Evolutionary conservation across 2,888 invertebrate genomes (phyloP).

Genomic region (Chydorus sphaericus): DNA sequence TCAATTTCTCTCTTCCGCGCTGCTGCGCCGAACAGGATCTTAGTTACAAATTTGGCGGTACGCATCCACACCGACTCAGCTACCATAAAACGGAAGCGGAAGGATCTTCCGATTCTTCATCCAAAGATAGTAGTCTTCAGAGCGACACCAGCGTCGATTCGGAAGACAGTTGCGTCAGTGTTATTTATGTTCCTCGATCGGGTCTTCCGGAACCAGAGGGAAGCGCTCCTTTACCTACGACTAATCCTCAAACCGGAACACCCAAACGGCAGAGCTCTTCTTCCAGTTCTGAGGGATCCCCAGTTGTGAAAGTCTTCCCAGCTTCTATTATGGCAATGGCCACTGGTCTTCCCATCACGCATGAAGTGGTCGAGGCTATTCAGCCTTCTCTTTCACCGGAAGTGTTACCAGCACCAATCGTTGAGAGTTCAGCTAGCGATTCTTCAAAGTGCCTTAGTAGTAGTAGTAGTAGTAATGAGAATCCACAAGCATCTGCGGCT

Average conservation of each 20-base stretch:
- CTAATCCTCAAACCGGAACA: background rate
- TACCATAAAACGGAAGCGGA: constrained; percentile 55
- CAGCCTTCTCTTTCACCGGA: background rate
- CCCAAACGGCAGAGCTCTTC: constrained; percentile 11
- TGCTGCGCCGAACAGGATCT: constrained; percentile 10
- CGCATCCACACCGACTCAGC: background rate
- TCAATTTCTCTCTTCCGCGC: constrained; percentile 4
- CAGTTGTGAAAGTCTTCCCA: constrained; percentile 5
- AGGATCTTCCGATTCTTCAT: constrained; percentile 39
- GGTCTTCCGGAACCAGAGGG: constrained; percentile 35
- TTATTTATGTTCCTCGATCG: constrained; percentile 76
- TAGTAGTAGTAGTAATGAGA: too few species aligned
- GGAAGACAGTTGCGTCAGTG: constrained; percentile 84
- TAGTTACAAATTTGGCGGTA: background rate
- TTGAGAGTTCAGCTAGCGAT: too few species aligned
- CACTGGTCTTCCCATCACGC: background rate
- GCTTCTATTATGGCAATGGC: background rate
- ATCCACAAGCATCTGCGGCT: background rate
- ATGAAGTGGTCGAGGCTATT: too few species aligned
- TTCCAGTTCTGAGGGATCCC: constrained; percentile 11
- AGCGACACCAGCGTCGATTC: constrained; percentile 89
- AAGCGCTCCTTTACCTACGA: background rate
- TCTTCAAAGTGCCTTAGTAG: background rate
- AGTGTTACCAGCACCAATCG: too few species aligned
- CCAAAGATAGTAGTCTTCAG: constrained; percentile 54